These are phyloP conservation scores for Ips nitidus DNA, from an alignment of 1,140 invertebrate genomes.

Conservation along the genomic window DNA sequence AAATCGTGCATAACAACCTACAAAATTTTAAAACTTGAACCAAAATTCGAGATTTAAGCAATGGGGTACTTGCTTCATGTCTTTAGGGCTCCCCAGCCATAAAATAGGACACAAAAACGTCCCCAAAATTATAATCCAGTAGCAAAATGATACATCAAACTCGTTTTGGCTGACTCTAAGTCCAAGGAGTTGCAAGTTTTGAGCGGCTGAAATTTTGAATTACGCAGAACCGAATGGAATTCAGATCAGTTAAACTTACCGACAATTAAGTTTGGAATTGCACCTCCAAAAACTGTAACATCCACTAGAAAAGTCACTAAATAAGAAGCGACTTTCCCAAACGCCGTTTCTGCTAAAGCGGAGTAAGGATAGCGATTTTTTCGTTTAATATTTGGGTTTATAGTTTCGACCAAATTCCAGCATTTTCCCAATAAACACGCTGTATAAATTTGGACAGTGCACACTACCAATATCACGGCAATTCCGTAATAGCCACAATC, in stretches of 20 bases:
- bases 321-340: slow-evolving; percentile 59
- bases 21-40: slow-evolving; percentile 32
- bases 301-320: slow-evolving; percentile 70
- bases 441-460: slow-evolving; percentile 74
- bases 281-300: slow-evolving; percentile 70
- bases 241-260: slow-evolving; percentile 54
- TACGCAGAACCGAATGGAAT: too few species aligned
- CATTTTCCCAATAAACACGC: slow-evolving; percentile 70
- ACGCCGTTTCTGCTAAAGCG: slow-evolving; percentile 72
- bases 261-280: slow-evolving; percentile 75
- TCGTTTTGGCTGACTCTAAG: slow-evolving; percentile 62
- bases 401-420: slow-evolving; percentile 69
- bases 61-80: slow-evolving; percentile 69
- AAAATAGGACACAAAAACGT: slow-evolving; percentile 71
- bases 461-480: slow-evolving; percentile 65
- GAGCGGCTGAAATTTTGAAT: slow-evolving; percentile 61
- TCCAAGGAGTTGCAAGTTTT: slow-evolving; percentile 74
- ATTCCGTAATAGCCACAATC: slow-evolving; percentile 72
- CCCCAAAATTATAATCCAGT: slow-evolving; percentile 73
- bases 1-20: slow-evolving; percentile 61
- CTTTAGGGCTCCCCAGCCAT: slow-evolving; percentile 81
- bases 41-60: not conserved
- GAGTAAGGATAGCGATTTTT: slow-evolving; percentile 75
- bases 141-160: slow-evolving; percentile 71
- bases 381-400: slow-evolving; percentile 65